A percentile compares a stretch with the other conserved stretches of the same genome.
Evolutionary conservation across 23 tunicate species (phyloP).

Genomic region (Trididemnum nubilum): DNA sequence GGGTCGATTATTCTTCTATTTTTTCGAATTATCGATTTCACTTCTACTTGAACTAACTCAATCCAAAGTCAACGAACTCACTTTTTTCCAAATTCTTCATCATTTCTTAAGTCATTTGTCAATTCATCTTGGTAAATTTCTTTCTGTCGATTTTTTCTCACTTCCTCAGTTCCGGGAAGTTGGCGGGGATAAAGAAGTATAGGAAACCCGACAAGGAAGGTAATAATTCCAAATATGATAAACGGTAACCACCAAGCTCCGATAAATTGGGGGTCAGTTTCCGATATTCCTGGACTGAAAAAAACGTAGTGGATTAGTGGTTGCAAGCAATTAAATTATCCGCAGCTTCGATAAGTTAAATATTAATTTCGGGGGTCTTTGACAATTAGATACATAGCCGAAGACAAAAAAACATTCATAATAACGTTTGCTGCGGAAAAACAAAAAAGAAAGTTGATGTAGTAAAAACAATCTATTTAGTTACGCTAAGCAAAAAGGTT

Average conservation of each 20-base stretch:
- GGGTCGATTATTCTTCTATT: too few relatives aligned
- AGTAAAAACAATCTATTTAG: too few relatives aligned
- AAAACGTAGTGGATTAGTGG: background rate
- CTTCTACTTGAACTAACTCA: background rate
- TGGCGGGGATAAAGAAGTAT: conserved; percentile 74
- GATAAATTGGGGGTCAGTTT: conserved; percentile 43
- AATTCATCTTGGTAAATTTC: conserved; percentile 70
- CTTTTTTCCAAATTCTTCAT: conserved; percentile 83
- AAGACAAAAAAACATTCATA: too few relatives aligned
- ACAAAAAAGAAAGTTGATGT: too few relatives aligned
- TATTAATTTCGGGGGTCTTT: too few relatives aligned
- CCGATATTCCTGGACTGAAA: conserved; percentile 50
- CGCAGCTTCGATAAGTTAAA: too few relatives aligned
- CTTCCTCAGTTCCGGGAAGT: conserved; percentile 89
- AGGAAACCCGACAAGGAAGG: conserved; percentile 53
- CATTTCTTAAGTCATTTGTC: conserved; percentile 33
- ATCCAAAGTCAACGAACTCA: background rate
- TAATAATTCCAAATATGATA: conserved; percentile 63
- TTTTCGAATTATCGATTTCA: background rate
- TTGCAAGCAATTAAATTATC: too few relatives aligned
- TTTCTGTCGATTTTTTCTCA: conserved; percentile 54
- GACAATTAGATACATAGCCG: too few relatives aligned
- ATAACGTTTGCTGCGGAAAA: too few relatives aligned
- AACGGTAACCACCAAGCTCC: conserved; percentile 94
- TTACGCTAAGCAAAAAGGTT: too few relatives aligned